Base-by-base conservation (phyloP, 2,888 invertebrate genomes). In the Steinernema hermaphroditum region DNA sequence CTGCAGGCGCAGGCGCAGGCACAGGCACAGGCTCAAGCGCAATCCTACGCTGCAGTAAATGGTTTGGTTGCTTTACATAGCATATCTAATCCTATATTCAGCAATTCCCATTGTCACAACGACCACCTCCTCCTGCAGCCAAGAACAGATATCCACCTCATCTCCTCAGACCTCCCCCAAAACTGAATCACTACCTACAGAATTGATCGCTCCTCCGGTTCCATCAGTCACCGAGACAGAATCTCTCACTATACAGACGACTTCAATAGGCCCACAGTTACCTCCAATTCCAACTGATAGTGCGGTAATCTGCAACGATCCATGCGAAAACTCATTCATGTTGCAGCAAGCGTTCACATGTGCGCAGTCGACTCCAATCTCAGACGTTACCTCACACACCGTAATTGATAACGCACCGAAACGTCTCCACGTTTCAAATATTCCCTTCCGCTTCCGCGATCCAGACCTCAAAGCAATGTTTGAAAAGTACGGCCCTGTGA, bases 381-480 rank as follows among this genome's bases (percentile, higher is more conserved):
- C 69, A n/a, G 69, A 69, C n/a, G 19, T 37, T 37, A 4, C 12
- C 12, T 37, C 46, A 24, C 44, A 71, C 32, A 37, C 24, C 50
- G 27, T 27, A 14, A 24, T 43, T 2, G 72, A 44, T 69, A 73
- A 72, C 62, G 79, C 75, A 57, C 81, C 82, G 32, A 83, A 98
- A 89, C 91, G 98, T 87, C 91, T 98, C 85, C 97, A 98, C 89
- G 96, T 98, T 88, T 96, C 96, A 87, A 98, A 98, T 91, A 98
- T 98, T 91, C 98, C 98, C 87, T 98, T 98, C 91, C 91, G 97
- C 88, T 98, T 96, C 90, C 92, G 97, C 90, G 97, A 98, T 90
- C 96, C 96, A 78, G 97, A 98, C 90, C 91, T 98, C 82, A 92
- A 96, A 89, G 93, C 94, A 86, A 79, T 82, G 78, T 82, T 82